phyloP scores from a whole-genome alignment of 1,140 invertebrate species.

The Rhysida immarginata region DNA sequence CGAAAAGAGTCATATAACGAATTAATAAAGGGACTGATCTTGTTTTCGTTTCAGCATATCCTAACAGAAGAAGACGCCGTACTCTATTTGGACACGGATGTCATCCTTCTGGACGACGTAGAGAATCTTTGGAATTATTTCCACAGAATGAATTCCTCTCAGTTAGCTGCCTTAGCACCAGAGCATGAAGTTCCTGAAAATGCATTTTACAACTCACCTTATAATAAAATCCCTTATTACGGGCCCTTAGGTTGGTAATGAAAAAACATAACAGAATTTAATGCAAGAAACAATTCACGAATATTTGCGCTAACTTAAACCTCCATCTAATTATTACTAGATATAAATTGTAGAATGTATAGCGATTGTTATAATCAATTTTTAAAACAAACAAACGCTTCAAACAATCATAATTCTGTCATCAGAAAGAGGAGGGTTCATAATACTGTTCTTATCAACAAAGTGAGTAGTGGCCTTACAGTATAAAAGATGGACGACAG shows the following conservation, averaged over 20 bases:
- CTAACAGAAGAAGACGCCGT: background rate
- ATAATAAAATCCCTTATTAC: background rate
- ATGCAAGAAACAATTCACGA: too few relatives aligned
- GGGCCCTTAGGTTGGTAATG: background rate
- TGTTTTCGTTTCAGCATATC: background rate
- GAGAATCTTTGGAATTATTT: background rate
- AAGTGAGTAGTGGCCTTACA: too few relatives aligned
- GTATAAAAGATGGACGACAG: too few relatives aligned
- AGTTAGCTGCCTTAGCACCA: background rate
- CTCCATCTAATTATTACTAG: too few relatives aligned
- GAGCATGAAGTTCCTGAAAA: background rate
- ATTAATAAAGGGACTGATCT: background rate
- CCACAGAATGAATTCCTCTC: background rate
- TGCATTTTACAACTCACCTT: background rate
- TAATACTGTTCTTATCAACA: too few relatives aligned
- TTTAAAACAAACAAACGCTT: too few relatives aligned
- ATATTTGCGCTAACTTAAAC: too few relatives aligned
- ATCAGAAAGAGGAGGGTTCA: too few relatives aligned
- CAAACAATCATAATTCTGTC: too few relatives aligned
- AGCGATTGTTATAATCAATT: too few relatives aligned
- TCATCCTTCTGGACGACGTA: background rate
- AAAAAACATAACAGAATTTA: too few relatives aligned
- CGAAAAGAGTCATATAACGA: background rate
- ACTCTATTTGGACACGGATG: background rate
- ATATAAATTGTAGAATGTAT: too few relatives aligned